Base-by-base conservation (phyloP, 2,797 vertebrate species). In the Tachyglossus aculeatus region DNA sequence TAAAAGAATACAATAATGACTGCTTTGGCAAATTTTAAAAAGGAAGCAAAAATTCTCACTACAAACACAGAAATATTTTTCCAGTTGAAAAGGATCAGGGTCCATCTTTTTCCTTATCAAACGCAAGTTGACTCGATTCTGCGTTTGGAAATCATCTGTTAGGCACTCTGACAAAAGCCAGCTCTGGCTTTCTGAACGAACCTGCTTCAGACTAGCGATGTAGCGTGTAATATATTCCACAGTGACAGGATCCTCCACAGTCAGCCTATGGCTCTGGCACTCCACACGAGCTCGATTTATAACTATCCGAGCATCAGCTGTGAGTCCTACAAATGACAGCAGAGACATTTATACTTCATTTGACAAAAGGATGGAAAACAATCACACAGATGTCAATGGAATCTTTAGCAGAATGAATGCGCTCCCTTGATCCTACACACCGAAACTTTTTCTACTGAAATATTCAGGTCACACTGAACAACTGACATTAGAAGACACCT, bases 151-250 rank as follows among this genome's bases (percentile, higher is more conserved):
- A 14, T 15, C 24, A 22, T 21, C 18, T 13, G 19, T 11, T 25
- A n/a, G n/a, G n/a, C n/a, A n/a, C n/a, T n/a, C n/a, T 34, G 25
- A 36, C 59, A 8, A 37, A 24, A 9, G 36, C 32, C 7, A 6
- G 3, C 32, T 48, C 25, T 4, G 7, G 0, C n/a, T 0, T 5
- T 74, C 16, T 31, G 43, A 4, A 9, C 58, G 0, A 78, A 96
- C 95, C 93, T 96, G 95, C 72, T 96, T 96, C 65, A 96, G 91
- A 53, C 89, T 95, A 62, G 94, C 94, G 0, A 95, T 95, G 77
- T 94, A 96, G 27, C 94, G 93, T 1, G 95, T 96, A 87, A 96
- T 95, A 81, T 96, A 95, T 74, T 96, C 95, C 81, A 96, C 94
- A 0, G 95, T 96, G 77, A 94, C 94, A 0, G 95, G 95, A 69